Evolutionary conservation across 1,140 invertebrate species (phyloP).

Genomic region (Epicauta chinensis): DNA sequence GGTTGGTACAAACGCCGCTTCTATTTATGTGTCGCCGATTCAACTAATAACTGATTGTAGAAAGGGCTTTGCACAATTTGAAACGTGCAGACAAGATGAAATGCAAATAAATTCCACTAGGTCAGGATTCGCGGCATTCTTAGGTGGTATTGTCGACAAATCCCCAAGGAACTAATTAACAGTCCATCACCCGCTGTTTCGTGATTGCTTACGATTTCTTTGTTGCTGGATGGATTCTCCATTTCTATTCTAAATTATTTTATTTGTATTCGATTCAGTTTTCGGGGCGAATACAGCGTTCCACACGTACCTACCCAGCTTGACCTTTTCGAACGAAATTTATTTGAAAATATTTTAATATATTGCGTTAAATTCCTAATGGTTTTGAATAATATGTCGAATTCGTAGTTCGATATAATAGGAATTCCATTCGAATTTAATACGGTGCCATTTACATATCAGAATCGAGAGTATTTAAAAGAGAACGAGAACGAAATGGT

Average conservation of each 20-base stretch:
- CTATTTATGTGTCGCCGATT: slow-evolving; percentile 10
- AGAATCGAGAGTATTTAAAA: too few species aligned
- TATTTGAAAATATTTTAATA: slow-evolving; percentile 18
- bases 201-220: too few species aligned
- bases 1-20: slow-evolving; percentile 15
- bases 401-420: slow-evolving; percentile 10
- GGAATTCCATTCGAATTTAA: slow-evolving; percentile 17
- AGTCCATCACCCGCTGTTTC: too few species aligned
- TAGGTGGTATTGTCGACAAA: too few species aligned
- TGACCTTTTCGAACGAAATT: slow-evolving; percentile 13
- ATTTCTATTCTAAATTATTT: too few species aligned
- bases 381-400: slow-evolving; percentile 14
- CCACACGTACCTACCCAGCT: slow-evolving; percentile 1
- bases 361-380: slow-evolving; percentile 16
- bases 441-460: slow-evolving; percentile 11
- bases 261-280: neutral
- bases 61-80: too few species aligned
- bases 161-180: too few species aligned
- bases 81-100: too few species aligned
- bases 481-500: too few species aligned
- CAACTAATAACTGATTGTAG: slow-evolving; percentile 13
- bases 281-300: neutral
- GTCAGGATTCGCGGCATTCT: too few species aligned
- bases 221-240: too few species aligned
- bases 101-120: too few species aligned